Evolutionary conservation across 2,113 vertebrate species (phyloP).

Genomic region (Cercocebus atys): DNA sequence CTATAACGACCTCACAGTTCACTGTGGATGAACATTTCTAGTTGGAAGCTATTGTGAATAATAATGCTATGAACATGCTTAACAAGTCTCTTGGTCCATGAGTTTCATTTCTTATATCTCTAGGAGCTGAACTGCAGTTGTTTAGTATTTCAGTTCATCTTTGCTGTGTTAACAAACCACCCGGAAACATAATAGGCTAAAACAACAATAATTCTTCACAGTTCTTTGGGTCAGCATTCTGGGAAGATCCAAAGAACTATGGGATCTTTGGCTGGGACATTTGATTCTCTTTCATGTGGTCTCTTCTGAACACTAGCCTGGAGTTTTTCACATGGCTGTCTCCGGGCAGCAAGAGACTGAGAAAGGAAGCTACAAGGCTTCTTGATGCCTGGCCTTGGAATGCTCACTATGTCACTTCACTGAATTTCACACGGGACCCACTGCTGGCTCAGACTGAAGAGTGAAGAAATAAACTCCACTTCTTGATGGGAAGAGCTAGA

Average conservation of each 20-base stretch:
- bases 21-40: background rate
- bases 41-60: background rate
- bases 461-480: background rate
- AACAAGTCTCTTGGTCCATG: background rate
- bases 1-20: background rate
- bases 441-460: background rate
- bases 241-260: background rate
- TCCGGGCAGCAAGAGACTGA: background rate
- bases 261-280: background rate
- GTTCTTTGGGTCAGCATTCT: background rate
- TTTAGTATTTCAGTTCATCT: background rate
- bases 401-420: background rate
- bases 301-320: background rate
- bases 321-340: background rate
- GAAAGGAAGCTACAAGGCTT: background rate
- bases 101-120: background rate
- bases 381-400: background rate
- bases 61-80: background rate
- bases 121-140: background rate
- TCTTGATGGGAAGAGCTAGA: background rate
- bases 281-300: background rate
- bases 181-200: background rate
- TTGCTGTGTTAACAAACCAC: background rate
- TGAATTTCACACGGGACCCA: background rate
- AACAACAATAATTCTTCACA: background rate